phyloP scores from a whole-genome alignment of 2,888 invertebrate genomes.

The Didymodactylos carnosus region DNA sequence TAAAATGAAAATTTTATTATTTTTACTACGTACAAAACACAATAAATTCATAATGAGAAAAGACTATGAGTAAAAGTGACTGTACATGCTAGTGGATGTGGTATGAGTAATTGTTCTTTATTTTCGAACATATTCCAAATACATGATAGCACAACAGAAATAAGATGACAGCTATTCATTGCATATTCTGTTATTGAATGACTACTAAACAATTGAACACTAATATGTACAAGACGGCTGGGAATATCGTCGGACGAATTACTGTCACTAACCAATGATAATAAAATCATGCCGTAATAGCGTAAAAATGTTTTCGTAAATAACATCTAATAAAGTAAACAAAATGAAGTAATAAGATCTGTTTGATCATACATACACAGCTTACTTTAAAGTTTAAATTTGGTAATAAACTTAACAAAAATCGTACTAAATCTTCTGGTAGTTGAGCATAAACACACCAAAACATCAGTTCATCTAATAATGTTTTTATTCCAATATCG shows the following conservation, averaged over 20 bases:
- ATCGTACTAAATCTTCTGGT: constrained; percentile 83
- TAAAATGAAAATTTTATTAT: too few species aligned
- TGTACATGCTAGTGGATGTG: constrained; percentile 6
- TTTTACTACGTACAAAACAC: too few species aligned
- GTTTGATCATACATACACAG: background rate
- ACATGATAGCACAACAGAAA: constrained; percentile 77
- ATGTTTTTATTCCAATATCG: constrained; percentile 16
- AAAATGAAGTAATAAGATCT: background rate
- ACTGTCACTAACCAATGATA: constrained; percentile 49
- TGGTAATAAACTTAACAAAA: constrained; percentile 77
- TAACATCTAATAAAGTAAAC: constrained; percentile 44
- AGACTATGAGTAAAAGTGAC: too few species aligned
- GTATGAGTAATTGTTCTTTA: background rate
- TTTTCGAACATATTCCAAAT: constrained; percentile 62
- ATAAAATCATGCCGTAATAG: constrained; percentile 81
- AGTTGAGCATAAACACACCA: constrained; percentile 95
- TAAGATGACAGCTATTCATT: constrained; percentile 65
- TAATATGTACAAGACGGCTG: constrained; percentile 88
- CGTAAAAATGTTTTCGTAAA: constrained; percentile 79
- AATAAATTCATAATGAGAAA: too few species aligned
- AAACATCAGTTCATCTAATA: constrained; percentile 71
- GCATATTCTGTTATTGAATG: constrained; percentile 70
- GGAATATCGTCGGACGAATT: constrained; percentile 70
- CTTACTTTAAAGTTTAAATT: constrained; percentile 73
- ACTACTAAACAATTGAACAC: constrained; percentile 68